Evolutionary conservation across 2,113 vertebrate species (phyloP), one percentile per base, ranked within the genome.

Genomic region (Lucifuga dentata): DNA sequence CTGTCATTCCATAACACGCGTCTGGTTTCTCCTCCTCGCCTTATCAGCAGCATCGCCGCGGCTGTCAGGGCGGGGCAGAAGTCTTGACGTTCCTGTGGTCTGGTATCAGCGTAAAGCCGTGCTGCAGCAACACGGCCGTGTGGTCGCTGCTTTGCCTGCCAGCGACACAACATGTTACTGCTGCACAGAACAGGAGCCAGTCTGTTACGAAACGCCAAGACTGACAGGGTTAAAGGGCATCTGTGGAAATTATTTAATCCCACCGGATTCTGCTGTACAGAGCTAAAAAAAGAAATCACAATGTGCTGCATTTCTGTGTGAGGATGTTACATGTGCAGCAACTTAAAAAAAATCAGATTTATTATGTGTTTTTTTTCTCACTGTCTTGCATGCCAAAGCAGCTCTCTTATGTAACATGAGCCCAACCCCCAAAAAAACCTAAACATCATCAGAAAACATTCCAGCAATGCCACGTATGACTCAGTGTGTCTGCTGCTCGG

Each of bases 391-490:
- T 0, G 19, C 26, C 26, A 45, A 49, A 43, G n/a, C 38, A 41
- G 58, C 46, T n/a, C 38, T 49, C 26, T 89, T 78, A 76, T 45
- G 63, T 48, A 85, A 88, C 44, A 23, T 41, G 24, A 64, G 60
- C 21, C 11, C 29, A 40, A 3, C 75, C 64, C 48, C 81, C 57
- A 80, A 73, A 66, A 64, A 63, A 58, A 73, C 5, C 35, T 53
- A 77, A 78, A 80, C 64, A 75, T 63, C 49, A 71, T 51, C 64
- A 68, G 61, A 72, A 80, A 88, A 86, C 87, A 91, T 93, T 92
- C 90, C 90, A 73, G 83, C 26, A 38, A 90, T 90, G 67, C 84
- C 76, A 48, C 67, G 85, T 82, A 83, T 83, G 77, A 84, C 84
- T 88, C 78, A 83, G 74, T 90, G 88, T 89, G 78, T 75, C 67